Percentiles rank a stretch among this genome's conserved stretches.
These are phyloP conservation scores for Drosophila aff. DNA, from an alignment of 1,140 invertebrate genomes.

Conservation along the genomic window DNA sequence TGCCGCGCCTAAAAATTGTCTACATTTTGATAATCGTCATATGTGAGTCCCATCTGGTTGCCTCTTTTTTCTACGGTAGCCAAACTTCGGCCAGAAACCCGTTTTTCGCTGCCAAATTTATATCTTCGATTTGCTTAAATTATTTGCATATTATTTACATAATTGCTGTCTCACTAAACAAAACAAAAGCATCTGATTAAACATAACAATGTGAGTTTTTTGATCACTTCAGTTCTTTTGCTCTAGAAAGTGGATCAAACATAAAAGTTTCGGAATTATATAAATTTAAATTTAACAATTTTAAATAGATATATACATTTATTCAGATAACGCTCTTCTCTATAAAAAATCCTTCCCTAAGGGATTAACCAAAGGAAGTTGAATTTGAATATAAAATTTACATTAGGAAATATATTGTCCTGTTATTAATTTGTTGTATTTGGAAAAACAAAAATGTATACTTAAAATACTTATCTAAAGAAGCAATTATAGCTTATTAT, in stretches of 20 bases:
- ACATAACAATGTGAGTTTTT: not conserved
- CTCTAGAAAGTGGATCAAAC: conserved; percentile 26
- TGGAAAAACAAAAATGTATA: too few species aligned
- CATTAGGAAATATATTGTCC: too few species aligned
- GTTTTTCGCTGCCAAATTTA: conserved; percentile 47
- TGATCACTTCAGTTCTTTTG: not conserved
- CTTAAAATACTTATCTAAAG: too few species aligned
- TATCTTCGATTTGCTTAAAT: conserved; percentile 45
- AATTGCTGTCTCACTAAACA: conserved; percentile 28
- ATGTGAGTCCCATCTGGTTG: conserved; percentile 1
- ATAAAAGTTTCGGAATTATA: not conserved
- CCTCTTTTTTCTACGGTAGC: conserved; percentile 43
- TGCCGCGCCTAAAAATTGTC: not conserved
- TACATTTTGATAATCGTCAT: not conserved
- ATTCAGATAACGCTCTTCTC: not conserved
- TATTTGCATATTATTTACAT: conserved; percentile 49
- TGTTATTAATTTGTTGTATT: too few species aligned
- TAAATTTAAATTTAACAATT: not conserved
- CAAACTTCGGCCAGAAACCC: conserved; percentile 15
- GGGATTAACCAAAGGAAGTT: too few species aligned
- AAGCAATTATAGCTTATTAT: too few species aligned
- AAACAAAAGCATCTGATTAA: conserved; percentile 18
- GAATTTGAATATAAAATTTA: too few species aligned
- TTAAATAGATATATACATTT: not conserved
- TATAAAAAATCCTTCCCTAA: too few species aligned